Conservation (phyloP, 2,113 vertebrate genomes). For the Catharus fuscescens region DNA sequence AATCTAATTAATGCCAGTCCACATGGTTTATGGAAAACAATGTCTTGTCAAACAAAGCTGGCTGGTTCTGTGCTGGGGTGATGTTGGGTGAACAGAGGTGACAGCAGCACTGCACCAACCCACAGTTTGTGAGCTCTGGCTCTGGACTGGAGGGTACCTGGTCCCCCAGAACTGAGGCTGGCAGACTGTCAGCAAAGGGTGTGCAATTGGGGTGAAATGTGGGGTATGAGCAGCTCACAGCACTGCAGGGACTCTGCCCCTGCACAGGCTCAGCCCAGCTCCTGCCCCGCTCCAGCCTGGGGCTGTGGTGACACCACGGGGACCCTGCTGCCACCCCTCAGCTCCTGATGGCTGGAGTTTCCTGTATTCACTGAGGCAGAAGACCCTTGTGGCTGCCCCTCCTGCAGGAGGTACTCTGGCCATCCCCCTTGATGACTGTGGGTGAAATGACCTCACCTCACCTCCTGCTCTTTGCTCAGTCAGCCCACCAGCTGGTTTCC, state of each 20-base stretch:
- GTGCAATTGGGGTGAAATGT: accelerated
- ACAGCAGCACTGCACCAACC: accelerated
- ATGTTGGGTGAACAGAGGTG: accelerated
- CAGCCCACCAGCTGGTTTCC: background rate
- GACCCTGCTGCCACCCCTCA: background rate
- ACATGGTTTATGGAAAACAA: background rate
- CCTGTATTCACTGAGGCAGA: accelerated
- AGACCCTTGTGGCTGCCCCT: background rate
- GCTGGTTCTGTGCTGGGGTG: accelerated
- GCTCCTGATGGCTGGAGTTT: background rate
- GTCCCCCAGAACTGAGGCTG: background rate
- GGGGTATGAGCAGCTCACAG: background rate
- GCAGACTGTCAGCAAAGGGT: background rate
- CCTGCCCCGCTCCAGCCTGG: background rate
- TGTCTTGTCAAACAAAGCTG: background rate
- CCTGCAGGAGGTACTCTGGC: background rate
- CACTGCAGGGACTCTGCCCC: background rate
- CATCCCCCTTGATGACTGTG: background rate
- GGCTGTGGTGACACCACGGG: background rate
- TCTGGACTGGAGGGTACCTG: background rate
- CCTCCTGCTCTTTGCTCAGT: background rate
- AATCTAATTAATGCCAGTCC: conserved; percentile 24
- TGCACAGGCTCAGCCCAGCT: background rate
- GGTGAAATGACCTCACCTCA: background rate
- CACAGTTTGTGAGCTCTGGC: accelerated